These are phyloP conservation scores for Luffia ferchaultella DNA, from an alignment of 2,888 invertebrate genomes.

Conservation along the genomic window DNA sequence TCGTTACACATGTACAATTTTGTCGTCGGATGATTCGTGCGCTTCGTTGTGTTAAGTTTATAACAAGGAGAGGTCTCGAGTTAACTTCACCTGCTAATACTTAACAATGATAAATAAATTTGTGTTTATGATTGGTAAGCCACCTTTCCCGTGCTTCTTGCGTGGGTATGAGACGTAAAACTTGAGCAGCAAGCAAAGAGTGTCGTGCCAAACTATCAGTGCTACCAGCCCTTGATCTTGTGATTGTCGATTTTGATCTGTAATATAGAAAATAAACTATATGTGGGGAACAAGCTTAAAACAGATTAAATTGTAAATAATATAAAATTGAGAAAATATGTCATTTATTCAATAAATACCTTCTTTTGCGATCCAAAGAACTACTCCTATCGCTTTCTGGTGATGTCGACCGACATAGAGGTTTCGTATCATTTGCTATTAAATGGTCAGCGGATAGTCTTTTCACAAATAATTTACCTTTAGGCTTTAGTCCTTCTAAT, in stretches of 20 bases:
- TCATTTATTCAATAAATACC: constrained; percentile 23
- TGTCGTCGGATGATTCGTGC: too few species aligned
- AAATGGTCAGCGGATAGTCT: constrained; percentile 57
- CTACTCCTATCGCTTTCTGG: constrained; percentile 58
- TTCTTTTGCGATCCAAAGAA: constrained; percentile 52
- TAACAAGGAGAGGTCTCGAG: too few species aligned
- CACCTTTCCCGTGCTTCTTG: constrained; percentile 82
- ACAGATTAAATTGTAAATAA: not conserved
- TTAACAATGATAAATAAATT: too few species aligned
- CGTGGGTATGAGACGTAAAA: constrained; percentile 82
- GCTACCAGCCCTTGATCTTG: constrained; percentile 53
- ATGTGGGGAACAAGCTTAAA: not conserved
- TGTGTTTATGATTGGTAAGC: not conserved
- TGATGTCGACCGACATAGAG: constrained; percentile 47
- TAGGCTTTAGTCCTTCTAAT: constrained; percentile 53
- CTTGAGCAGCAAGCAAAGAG: constrained; percentile 80
- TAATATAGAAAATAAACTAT: not conserved
- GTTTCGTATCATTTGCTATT: constrained; percentile 47
- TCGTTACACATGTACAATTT: too few species aligned
- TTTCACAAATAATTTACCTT: constrained; percentile 54
- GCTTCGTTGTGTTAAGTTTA: too few species aligned
- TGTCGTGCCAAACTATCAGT: constrained; percentile 77
- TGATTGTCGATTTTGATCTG: constrained; percentile 50
- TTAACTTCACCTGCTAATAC: too few species aligned
- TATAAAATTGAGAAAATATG: too few species aligned